These are phyloP conservation scores for Drosophila nr. perissopoda DNA, from an alignment of 2,888 invertebrate genomes.

Conservation along the genomic window DNA sequence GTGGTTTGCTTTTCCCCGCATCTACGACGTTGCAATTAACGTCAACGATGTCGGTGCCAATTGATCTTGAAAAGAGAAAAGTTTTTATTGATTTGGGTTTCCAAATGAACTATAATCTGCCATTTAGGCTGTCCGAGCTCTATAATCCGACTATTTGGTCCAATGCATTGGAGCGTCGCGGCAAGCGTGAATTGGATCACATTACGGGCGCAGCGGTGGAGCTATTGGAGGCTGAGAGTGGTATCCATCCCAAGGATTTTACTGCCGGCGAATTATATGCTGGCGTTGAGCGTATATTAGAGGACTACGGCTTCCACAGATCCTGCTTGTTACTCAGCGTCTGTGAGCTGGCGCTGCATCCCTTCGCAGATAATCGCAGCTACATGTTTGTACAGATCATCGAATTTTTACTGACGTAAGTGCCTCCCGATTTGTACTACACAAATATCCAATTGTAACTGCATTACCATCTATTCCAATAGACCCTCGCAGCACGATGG, in stretches of 20 bases:
- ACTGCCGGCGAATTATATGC: constrained; percentile 81
- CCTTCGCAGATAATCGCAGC: constrained; percentile 86
- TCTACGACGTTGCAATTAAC: constrained; percentile 64
- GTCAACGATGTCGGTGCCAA: constrained; percentile 77
- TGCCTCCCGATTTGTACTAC: neutral
- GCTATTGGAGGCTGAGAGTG: constrained; percentile 19
- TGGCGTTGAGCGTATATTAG: constrained; percentile 70
- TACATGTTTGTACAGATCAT: constrained; percentile 89
- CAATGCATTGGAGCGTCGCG: constrained; percentile 55
- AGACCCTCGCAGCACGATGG: constrained; percentile 86
- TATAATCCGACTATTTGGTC: constrained; percentile 80
- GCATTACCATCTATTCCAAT: constrained; percentile 38
- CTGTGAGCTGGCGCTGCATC: constrained; percentile 89
- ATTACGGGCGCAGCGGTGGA: constrained; percentile 19
- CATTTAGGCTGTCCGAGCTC: constrained; percentile 71
- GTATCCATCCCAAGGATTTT: constrained; percentile 74
- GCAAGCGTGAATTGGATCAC: constrained; percentile 45
- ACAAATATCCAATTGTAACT: neutral
- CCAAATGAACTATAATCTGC: constrained; percentile 84
- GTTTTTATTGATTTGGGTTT: constrained; percentile 82
- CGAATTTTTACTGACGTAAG: constrained; percentile 89
- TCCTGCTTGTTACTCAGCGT: constrained; percentile 88
- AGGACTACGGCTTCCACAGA: constrained; percentile 87
- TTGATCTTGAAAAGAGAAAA: constrained; percentile 71
- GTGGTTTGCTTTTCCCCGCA: constrained; percentile 51